These are phyloP conservation scores for Pseudopleuronectes americanus DNA, from an alignment of 2,797 vertebrate species.

Conservation along the genomic window DNA sequence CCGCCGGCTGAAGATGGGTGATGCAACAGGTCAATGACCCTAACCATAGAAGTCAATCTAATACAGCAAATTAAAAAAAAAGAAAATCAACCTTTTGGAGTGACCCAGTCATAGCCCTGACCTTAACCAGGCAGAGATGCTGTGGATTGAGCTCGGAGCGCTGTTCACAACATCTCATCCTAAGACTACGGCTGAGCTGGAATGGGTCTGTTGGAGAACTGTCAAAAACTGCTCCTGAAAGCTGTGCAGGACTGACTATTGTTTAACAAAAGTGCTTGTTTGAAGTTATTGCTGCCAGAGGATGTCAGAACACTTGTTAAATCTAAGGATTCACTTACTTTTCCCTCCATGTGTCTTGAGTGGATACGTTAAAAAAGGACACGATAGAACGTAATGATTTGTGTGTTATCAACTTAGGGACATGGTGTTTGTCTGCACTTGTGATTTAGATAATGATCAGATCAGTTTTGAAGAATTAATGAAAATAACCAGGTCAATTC, in stretches of 20 bases:
- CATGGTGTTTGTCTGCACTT: too few species aligned
- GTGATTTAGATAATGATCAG: too few species aligned
- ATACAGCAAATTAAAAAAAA: neutral
- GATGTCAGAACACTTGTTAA: neutral
- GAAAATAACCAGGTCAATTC: too few species aligned
- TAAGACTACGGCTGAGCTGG: neutral
- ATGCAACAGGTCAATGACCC: neutral
- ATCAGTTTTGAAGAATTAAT: conserved; percentile 5
- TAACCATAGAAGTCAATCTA: neutral
- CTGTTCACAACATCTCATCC: neutral
- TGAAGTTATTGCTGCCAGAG: neutral
- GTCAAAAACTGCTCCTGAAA: neutral
- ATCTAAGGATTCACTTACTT: too few species aligned
- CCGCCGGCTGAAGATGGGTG: neutral
- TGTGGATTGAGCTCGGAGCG: neutral
- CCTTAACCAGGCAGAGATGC: neutral
- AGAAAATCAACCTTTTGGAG: neutral
- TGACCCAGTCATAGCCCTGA: neutral
- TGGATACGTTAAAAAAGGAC: too few species aligned
- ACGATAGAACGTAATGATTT: too few species aligned
- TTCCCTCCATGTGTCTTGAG: too few species aligned
- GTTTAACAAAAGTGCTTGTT: neutral
- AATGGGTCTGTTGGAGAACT: neutral
- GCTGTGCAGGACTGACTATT: neutral
- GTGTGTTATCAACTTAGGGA: too few species aligned